Conservation (phyloP, 2,888 invertebrate species). For the Erpobdella octoculata region DNA sequence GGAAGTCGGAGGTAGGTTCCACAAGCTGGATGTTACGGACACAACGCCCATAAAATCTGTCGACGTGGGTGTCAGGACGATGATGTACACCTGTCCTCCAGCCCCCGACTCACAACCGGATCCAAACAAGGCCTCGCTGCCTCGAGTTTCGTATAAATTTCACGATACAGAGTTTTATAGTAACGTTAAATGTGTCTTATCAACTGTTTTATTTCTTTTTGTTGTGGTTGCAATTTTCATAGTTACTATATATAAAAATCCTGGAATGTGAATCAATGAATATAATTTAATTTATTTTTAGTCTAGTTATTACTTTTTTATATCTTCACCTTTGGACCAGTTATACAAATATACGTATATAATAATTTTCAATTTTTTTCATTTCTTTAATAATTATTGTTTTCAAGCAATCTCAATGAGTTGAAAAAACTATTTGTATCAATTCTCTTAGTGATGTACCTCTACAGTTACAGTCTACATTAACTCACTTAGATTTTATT, state of each 20-base stretch:
- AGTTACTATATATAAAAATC: conserved; percentile 22
- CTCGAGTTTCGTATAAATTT: not conserved
- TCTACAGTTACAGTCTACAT: no score
- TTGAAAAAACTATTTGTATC: no score
- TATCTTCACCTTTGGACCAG: no score
- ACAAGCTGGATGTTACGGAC: not conserved
- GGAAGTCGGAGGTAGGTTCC: no score
- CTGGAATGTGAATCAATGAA: conserved; percentile 20
- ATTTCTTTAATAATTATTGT: no score
- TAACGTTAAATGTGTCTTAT: conserved; percentile 9
- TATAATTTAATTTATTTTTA: not conserved
- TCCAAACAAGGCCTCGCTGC: not conserved
- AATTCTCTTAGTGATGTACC: no score
- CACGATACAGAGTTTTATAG: not conserved
- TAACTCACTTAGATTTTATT: no score
- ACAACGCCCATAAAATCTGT: conserved; percentile 2
- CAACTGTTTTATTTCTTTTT: conserved; percentile 15
- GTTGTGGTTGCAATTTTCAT: conserved; percentile 7
- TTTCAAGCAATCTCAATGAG: no score
- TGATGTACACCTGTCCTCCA: conserved; percentile 11
- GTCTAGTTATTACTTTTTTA: not conserved
- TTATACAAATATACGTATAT: no score
- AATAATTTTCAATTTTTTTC: no score
- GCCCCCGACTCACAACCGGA: not conserved
- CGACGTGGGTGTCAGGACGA: not conserved